Conservation (phyloP, 2,888 invertebrate species). For the Habrosyne pyritoides region DNA sequence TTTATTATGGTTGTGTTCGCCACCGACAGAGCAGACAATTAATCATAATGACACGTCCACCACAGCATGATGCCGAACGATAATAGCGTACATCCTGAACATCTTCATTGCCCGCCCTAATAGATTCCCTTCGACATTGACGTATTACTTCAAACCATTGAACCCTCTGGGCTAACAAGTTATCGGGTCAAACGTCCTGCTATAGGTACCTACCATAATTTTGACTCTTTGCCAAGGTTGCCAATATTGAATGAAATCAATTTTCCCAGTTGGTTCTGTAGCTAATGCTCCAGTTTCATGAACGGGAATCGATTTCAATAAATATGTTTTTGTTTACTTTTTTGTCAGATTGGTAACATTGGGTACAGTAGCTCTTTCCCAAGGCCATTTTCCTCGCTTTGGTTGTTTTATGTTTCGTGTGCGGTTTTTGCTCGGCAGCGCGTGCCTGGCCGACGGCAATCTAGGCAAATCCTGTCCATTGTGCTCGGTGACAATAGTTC, state of each 20-base stretch:
- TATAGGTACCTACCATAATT: slow-evolving; percentile 12
- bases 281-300: slow-evolving; percentile 8
- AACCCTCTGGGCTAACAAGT: slow-evolving; percentile 31
- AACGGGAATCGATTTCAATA: slow-evolving; percentile 18
- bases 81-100: slow-evolving; percentile 40
- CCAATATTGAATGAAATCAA: slow-evolving; percentile 25
- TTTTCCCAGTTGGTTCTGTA: slow-evolving; percentile 16
- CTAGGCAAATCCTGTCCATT: slow-evolving; percentile 74
- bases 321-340: slow-evolving; percentile 15
- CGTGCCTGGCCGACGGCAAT: slow-evolving; percentile 60
- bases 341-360: slow-evolving; percentile 20
- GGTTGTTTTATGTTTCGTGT: slow-evolving; percentile 40
- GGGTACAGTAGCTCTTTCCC: not conserved
- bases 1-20: slow-evolving; percentile 23
- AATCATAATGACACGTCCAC: slow-evolving; percentile 43
- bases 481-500: slow-evolving; percentile 74
- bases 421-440: slow-evolving; percentile 53
- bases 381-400: slow-evolving; percentile 37
- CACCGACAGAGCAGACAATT: slow-evolving; percentile 32
- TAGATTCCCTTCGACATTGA: slow-evolving; percentile 44
- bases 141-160: slow-evolving; percentile 38
- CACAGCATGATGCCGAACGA: slow-evolving; percentile 26
- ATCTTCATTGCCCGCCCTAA: slow-evolving; percentile 41
- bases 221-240: slow-evolving; percentile 25
- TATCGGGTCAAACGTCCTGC: slow-evolving; percentile 33